Evolutionary conservation across 2,888 invertebrate genomes (phyloP).

Genomic region (Nasonia oneida): DNA sequence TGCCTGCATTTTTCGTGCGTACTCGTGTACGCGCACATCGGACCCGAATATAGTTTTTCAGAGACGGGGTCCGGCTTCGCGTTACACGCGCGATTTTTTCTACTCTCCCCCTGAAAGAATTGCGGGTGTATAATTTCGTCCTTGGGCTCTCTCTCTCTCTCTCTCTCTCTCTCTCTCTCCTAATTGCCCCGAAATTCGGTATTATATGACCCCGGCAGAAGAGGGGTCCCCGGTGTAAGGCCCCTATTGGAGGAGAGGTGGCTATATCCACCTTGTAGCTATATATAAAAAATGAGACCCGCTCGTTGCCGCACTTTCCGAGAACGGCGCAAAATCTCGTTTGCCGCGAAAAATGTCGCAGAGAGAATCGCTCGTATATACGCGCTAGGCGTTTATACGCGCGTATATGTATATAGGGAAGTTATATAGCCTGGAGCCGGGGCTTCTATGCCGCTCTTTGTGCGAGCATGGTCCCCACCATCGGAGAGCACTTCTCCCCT

Average conservation of each 20-base stretch:
- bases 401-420: conserved; percentile 17
- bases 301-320: neutral
- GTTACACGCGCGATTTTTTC: neutral
- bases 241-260: neutral
- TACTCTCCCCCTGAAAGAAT: neutral
- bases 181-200: conserved; percentile 34
- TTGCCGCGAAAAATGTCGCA: conserved; percentile 40
- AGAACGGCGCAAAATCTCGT: conserved; percentile 33
- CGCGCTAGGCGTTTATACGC: neutral
- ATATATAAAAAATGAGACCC: conserved; percentile 34
- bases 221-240: neutral
- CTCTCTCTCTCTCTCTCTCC: neutral
- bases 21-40: neutral
- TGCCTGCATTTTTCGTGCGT: neutral
- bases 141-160: neutral
- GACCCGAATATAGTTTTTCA: conserved; percentile 36
- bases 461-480: conserved; percentile 7
- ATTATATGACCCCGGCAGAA: neutral
- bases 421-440: neutral
- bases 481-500: neutral
- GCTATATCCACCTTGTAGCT: neutral
- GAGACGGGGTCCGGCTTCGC: conserved; percentile 41
- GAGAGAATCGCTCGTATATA: neutral
- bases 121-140: conserved; percentile 32
- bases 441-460: conserved; percentile 42